A percentile compares a stretch with the other conserved stretches of the same genome.
These are phyloP conservation scores for Catagonus wagneri DNA, from an alignment of 2,113 vertebrate genomes.

Conservation along the genomic window DNA sequence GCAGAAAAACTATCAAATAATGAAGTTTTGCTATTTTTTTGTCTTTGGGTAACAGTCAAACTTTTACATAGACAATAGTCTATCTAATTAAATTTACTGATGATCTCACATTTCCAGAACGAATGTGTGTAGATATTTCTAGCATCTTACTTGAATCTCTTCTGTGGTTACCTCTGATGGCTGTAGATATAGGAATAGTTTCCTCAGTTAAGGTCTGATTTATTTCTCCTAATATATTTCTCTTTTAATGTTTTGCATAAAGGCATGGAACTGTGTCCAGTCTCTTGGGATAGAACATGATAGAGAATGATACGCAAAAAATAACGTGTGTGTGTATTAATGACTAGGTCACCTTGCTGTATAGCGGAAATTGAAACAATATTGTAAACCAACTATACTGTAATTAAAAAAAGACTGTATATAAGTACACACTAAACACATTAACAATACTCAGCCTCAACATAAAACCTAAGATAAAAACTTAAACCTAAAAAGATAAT, in stretches of 20 bases:
- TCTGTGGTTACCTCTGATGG: neutral
- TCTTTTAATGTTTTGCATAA: neutral
- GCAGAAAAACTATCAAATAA: neutral
- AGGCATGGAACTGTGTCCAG: no score
- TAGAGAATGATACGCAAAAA: no score
- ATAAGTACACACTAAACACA: no score
- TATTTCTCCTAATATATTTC: neutral
- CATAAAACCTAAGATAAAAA: no score
- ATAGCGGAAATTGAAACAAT: no score
- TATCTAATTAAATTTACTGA: neutral
- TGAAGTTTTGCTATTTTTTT: neutral
- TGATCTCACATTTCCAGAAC: neutral
- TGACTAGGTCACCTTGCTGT: no score
- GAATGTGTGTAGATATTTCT: neutral
- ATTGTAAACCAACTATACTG: no score
- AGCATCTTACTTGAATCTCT: neutral
- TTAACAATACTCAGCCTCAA: no score
- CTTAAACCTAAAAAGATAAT: no score
- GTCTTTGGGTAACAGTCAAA: neutral
- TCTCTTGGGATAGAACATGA: no score
- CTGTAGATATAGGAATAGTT: neutral
- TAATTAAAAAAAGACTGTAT: no score
- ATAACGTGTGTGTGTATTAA: no score
- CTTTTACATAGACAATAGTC: neutral
- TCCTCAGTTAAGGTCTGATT: neutral